These are phyloP conservation scores for Cherax quadricarinatus DNA, from an alignment of 1,140 invertebrate species.

Conservation along the genomic window DNA sequence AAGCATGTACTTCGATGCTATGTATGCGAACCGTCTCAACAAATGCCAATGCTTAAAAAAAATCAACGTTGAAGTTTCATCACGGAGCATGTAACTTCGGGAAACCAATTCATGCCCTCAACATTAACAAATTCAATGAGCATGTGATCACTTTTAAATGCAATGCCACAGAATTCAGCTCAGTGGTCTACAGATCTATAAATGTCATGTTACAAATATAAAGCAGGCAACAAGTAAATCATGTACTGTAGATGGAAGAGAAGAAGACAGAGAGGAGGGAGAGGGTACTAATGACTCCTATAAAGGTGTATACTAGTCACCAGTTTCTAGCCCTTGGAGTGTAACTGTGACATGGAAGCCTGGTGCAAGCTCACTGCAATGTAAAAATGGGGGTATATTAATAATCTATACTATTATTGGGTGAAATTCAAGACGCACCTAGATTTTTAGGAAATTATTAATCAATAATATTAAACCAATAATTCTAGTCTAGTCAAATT, in stretches of 20 bases:
- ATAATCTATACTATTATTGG: neutral
- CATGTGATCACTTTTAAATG: neutral
- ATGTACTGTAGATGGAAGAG: slow-evolving; percentile 22
- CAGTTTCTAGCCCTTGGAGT: slow-evolving; percentile 42
- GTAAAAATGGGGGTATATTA: slow-evolving; percentile 48
- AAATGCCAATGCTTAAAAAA: neutral
- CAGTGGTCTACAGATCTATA: slow-evolving; percentile 13
- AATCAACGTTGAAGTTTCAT: neutral
- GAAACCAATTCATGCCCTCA: neutral
- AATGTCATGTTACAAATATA: slow-evolving; percentile 22
- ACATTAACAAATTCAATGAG: neutral
- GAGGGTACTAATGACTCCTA: slow-evolving; percentile 18
- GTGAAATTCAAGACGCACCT: neutral
- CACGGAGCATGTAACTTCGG: neutral
- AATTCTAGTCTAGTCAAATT: neutral
- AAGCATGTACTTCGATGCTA: neutral
- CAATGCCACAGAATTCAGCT: slow-evolving; percentile 35
- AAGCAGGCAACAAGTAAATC: slow-evolving; percentile 37
- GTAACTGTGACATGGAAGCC: slow-evolving; percentile 46
- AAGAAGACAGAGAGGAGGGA: slow-evolving; percentile 11
- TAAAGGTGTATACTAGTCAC: slow-evolving; percentile 34
- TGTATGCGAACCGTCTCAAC: neutral
- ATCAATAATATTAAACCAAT: neutral
- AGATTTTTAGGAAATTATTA: neutral
- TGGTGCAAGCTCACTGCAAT: slow-evolving; percentile 63